phyloP scores from a whole-genome alignment of 2,113 vertebrate species.

The Procavia capensis region DNA sequence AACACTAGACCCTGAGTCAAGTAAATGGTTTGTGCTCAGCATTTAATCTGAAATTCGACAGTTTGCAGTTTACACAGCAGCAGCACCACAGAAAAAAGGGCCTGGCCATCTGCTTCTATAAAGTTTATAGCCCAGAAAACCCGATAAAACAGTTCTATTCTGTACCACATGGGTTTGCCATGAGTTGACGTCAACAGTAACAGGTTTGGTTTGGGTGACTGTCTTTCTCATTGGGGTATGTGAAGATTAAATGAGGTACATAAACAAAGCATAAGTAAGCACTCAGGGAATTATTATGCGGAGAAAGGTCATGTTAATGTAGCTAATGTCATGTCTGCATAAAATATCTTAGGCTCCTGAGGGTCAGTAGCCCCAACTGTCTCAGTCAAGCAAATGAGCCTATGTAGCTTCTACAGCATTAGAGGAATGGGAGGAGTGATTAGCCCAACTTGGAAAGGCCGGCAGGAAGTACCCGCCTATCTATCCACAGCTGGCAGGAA shows the following conservation, averaged over 20 bases:
- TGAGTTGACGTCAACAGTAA: neutral
- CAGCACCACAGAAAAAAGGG: no score
- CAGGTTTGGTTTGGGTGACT: no score
- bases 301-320: neutral
- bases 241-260: neutral
- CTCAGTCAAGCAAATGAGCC: neutral
- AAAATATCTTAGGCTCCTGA: neutral
- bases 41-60: neutral
- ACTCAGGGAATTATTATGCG: fast-evolving
- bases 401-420: neutral
- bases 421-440: neutral
- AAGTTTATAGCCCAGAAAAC: no score
- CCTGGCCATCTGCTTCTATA: no score
- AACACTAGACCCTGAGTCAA: neutral
- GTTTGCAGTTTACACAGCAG: no score
- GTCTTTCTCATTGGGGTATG: neutral
- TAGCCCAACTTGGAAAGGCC: no score
- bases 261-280: neutral
- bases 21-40: neutral
- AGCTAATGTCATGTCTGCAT: neutral
- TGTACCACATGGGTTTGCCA: no score
- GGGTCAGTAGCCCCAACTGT: neutral
- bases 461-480: neutral
- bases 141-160: no score
- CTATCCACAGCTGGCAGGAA: neutral